Conservation (phyloP, 1,140 invertebrate genomes). For the Drosophila kikkawai region DNA sequence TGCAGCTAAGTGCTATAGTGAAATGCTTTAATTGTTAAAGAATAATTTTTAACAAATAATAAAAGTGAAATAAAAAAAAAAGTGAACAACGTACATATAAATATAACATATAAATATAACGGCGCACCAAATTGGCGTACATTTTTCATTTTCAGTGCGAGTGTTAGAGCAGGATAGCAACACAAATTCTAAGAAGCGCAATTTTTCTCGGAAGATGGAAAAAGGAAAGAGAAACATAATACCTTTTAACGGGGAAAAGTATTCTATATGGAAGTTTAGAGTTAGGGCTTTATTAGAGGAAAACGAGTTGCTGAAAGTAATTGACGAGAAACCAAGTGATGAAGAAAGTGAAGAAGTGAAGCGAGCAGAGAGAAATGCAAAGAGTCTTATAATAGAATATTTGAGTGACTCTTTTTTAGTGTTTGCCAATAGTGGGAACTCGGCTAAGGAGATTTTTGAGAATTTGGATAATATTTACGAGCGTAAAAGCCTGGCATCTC, state of each 20-base stretch:
- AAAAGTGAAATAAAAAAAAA: too few species aligned
- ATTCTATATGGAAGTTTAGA: too few species aligned
- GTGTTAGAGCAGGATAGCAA: conserved; percentile 18
- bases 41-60: too few species aligned
- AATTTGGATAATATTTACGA: too few species aligned
- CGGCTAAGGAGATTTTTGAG: too few species aligned
- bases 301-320: conserved; percentile 8
- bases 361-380: conserved; percentile 6
- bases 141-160: conserved; percentile 3
- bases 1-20: too few species aligned
- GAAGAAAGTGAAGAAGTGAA: conserved; percentile 5
- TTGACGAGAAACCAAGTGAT: conserved; percentile 7
- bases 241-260: conserved; percentile 5
- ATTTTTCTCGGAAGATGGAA: conserved; percentile 22
- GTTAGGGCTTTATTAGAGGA: conserved; percentile 22
- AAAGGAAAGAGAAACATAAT: conserved; percentile 14
- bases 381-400: conserved; percentile 6
- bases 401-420: conserved; percentile 10
- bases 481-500: too few species aligned
- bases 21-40: too few species aligned
- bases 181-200: conserved; percentile 14
- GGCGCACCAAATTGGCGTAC: not conserved
- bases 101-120: not conserved
- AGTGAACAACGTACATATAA: too few species aligned
- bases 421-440: too few species aligned